Base-by-base conservation (phyloP, 1,140 invertebrate genomes). In the Drosophila dunni region DNA sequence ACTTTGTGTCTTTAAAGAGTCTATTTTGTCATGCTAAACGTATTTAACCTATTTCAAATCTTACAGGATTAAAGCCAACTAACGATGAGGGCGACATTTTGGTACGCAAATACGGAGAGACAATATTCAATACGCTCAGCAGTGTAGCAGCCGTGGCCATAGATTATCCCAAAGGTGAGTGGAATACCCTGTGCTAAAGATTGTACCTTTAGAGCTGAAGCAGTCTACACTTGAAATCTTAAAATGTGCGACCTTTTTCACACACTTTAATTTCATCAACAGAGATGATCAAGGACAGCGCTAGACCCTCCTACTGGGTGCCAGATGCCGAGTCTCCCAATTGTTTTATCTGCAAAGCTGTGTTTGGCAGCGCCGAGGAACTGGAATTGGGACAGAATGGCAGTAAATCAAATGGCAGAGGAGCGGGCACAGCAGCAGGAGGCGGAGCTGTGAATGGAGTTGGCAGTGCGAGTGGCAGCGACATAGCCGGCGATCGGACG, bases 241-340 rank as follows among this genome's bases (percentile, higher is more conserved):
- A 0, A 20, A 20, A 20, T 20, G 1, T 2, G 1, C 17, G 2
- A 20, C 17, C 17, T 20, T 20, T 20, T 20, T 20, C 17, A 29
- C 24, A 5, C 24, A 3, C 0, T 29, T 29, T 17, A 17, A 45
- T 17, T 15, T 2, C 9, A 15, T 24, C 11, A 11, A 38, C 68
- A 96, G 96, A 94, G 7, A 93, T 96, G 15, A 95, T 97, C 20
- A 97, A 97, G 91, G 96, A 97, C 75, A 94, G 94, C 1, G 96
- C 95, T n/a, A 93, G 96, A 45, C 96, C 97, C 3, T 93, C 94
- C 1, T 97, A 97, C 89, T 97, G 97, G 97, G 94, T 96, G 34
- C 96, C 96, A 0, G 96, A 97, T 92, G 94, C 94, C 1, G 94
- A 96, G 78, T 94, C 96, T 11, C 93, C 92, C 4, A 91, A 93